These are phyloP conservation scores for Megathymus violae DNA, from an alignment of 1,140 invertebrate species.

Conservation along the genomic window DNA sequence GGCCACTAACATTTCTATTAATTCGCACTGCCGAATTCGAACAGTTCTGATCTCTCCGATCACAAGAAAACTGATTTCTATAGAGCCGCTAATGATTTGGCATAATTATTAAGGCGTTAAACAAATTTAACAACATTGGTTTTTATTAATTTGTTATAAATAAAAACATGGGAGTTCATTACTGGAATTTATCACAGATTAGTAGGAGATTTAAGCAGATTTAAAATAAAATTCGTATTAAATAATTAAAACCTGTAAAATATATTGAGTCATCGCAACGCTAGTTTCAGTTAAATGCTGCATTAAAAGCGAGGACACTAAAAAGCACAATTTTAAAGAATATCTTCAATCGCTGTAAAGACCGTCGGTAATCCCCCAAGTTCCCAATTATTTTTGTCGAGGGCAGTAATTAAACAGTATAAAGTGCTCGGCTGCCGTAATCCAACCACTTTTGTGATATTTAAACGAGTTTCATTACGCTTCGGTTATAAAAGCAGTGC, in stretches of 20 bases:
- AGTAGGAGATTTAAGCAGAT: too few species aligned
- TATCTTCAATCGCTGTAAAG: conserved; percentile 65
- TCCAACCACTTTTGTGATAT: conserved; percentile 82
- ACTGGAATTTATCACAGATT: too few species aligned
- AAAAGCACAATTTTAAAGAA: conserved; percentile 35
- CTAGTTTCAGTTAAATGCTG: conserved; percentile 34
- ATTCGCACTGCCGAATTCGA: too few species aligned
- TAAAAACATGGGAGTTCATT: too few species aligned
- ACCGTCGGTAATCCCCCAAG: conserved; percentile 74
- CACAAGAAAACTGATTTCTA: too few species aligned
- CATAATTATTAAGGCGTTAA: too few species aligned
- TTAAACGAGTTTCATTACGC: conserved; percentile 82
- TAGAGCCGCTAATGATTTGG: too few species aligned
- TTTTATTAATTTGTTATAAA: too few species aligned
- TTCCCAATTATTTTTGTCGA: conserved; percentile 81
- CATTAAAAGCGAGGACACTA: conserved; percentile 17
- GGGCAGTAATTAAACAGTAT: conserved; percentile 80
- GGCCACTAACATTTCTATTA: too few species aligned
- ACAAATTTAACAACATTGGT: too few species aligned
- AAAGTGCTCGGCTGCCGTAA: conserved; percentile 77
- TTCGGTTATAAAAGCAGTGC: conserved; percentile 80
- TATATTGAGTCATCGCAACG: not conserved
- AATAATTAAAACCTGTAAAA: not conserved
- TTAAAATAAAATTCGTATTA: not conserved
- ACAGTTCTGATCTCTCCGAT: too few species aligned